Evolutionary conservation across 2,797 vertebrate species (phyloP).

Genomic region (Hylomyscus alleni): DNA sequence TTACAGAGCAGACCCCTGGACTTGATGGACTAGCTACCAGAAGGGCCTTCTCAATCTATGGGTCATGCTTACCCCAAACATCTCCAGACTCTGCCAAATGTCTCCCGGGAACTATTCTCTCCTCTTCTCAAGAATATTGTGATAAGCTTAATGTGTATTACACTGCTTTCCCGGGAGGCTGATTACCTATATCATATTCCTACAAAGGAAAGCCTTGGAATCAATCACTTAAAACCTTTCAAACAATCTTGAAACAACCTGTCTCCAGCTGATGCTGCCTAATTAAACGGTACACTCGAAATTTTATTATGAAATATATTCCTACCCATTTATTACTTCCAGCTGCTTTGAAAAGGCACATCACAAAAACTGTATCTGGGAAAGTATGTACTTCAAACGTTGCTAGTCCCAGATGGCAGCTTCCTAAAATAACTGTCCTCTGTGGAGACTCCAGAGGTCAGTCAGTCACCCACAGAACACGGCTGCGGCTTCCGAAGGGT

Average conservation of each 20-base stretch:
- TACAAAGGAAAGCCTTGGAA: neutral
- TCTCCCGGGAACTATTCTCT: neutral
- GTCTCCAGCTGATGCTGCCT: neutral
- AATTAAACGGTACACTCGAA: slow-evolving; percentile 17
- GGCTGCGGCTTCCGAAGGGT: neutral
- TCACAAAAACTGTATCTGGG: neutral
- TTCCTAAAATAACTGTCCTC: slow-evolving; percentile 52
- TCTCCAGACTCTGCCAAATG: neutral
- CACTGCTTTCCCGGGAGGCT: neutral
- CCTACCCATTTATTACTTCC: slow-evolving; percentile 4
- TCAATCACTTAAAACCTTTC: neutral
- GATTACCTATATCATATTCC: neutral
- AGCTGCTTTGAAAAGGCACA: slow-evolving; percentile 21
- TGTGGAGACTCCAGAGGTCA: neutral
- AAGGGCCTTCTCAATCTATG: neutral
- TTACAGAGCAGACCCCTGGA: neutral
- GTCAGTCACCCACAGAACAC: neutral
- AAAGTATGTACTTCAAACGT: slow-evolving; percentile 32
- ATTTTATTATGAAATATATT: neutral
- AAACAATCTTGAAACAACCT: neutral
- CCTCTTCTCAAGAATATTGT: neutral
- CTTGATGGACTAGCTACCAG: neutral
- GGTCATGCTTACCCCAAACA: neutral
- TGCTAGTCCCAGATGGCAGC: slow-evolving; percentile 40
- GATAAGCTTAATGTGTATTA: neutral